These are phyloP conservation scores for Pseudomyrmex concolor DNA, from an alignment of 1,140 invertebrate species.

Conservation along the genomic window DNA sequence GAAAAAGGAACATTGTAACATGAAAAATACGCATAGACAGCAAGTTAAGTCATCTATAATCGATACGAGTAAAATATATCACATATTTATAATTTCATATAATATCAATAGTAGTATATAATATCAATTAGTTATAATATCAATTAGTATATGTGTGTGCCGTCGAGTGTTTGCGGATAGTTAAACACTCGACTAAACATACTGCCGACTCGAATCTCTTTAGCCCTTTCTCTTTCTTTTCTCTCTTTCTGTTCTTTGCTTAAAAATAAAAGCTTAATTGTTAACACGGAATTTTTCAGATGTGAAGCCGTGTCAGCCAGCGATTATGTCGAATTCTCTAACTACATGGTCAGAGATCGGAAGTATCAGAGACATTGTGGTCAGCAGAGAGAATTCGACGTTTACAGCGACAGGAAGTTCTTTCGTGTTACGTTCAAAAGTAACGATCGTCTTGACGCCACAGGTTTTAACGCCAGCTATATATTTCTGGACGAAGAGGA, in stretches of 20 bases:
- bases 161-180: background rate
- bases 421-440: constrained; percentile 97
- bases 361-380: constrained; percentile 95
- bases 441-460: constrained; percentile 96
- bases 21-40: no score
- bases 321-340: constrained; percentile 97
- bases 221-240: no score
- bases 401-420: constrained; percentile 95
- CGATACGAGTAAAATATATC: background rate
- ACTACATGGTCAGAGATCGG: constrained; percentile 94
- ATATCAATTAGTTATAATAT: constrained; percentile 11
- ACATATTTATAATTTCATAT: background rate
- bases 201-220: background rate
- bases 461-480: constrained; percentile 96
- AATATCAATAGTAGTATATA: constrained; percentile 13
- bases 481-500: constrained; percentile 88
- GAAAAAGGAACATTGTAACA: no score
- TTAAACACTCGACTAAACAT: constrained; percentile 8
- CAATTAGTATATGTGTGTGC: background rate
- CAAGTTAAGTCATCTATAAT: background rate
- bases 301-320: constrained; percentile 94
- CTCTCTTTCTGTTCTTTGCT: background rate
- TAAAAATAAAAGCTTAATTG: background rate
- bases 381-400: constrained; percentile 90
- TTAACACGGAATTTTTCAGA: constrained; percentile 84